phyloP scores from a whole-genome alignment of 2,797 vertebrate species.

The Takifugu ocellatus region DNA sequence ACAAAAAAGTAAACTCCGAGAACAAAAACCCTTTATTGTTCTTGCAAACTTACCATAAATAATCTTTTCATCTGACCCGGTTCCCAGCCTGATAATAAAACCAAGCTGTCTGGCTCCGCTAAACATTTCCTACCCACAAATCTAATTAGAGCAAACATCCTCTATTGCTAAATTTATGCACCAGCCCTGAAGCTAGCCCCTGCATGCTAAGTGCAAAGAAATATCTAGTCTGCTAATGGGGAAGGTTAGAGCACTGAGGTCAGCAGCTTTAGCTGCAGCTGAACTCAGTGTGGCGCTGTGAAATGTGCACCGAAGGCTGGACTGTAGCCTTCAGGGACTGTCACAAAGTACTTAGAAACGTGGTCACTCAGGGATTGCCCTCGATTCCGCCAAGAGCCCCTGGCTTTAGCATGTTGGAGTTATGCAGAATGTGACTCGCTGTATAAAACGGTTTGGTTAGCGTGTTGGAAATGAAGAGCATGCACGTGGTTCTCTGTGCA shows the following conservation, averaged over 20 bases:
- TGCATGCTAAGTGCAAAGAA: slow-evolving; percentile 59
- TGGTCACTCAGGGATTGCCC: slow-evolving; percentile 44
- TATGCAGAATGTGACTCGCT: slow-evolving; percentile 26
- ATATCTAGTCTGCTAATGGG: slow-evolving; percentile 64
- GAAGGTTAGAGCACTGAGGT: slow-evolving; percentile 69
- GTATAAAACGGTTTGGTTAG: too few relatives aligned
- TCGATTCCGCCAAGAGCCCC: slow-evolving; percentile 32
- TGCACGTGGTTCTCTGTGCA: too few relatives aligned
- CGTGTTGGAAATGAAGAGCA: too few relatives aligned
- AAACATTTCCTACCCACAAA: slow-evolving; percentile 67
- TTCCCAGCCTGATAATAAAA: slow-evolving; percentile 62
- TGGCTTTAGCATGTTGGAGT: slow-evolving; percentile 23
- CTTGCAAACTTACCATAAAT: too few relatives aligned
- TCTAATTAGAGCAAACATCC: slow-evolving; percentile 71
- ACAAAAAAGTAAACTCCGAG: too few relatives aligned
- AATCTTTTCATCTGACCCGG: slow-evolving; percentile 60
- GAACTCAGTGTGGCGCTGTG: slow-evolving; percentile 43
- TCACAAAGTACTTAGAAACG: slow-evolving; percentile 53
- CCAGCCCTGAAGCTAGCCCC: slow-evolving; percentile 49
- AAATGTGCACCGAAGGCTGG: slow-evolving; percentile 49
- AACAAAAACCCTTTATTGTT: too few relatives aligned
- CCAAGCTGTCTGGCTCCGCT: slow-evolving; percentile 50
- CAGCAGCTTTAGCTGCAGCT: slow-evolving; percentile 66
- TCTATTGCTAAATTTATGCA: slow-evolving; percentile 64
- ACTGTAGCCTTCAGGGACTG: slow-evolving; percentile 49